phyloP scores from a whole-genome alignment of 2,888 invertebrate species.

The Lasioglossum lativentre region DNA sequence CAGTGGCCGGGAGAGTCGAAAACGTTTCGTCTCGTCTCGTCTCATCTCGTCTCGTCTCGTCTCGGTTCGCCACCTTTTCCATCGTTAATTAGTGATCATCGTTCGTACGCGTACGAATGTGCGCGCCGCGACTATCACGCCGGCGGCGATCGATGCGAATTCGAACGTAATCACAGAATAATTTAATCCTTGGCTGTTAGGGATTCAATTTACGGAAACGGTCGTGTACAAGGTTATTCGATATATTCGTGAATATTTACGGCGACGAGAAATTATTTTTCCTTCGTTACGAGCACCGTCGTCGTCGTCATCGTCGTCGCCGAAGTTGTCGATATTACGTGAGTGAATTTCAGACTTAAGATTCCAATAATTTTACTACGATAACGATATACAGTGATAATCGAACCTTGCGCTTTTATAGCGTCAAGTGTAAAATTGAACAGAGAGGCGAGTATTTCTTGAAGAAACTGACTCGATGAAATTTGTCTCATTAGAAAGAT shows the following conservation, averaged over 20 bases:
- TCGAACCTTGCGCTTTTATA: neutral
- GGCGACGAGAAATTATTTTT: neutral
- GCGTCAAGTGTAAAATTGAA: neutral
- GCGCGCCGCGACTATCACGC: neutral
- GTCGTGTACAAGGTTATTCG: neutral
- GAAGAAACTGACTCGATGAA: neutral
- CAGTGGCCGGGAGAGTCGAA: neutral
- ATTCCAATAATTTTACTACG: neutral
- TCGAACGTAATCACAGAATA: conserved; percentile 1
- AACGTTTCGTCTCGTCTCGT: neutral
- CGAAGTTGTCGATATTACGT: neutral
- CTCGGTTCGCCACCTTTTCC: neutral
- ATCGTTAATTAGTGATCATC: conserved; percentile 6
- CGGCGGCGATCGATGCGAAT: neutral
- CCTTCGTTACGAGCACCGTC: neutral
- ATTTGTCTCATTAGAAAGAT: neutral
- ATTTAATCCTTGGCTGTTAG: neutral
- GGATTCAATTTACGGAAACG: neutral
- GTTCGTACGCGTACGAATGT: neutral
- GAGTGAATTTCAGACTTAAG: neutral
- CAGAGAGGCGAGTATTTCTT: neutral
- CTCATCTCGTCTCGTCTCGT: too few relatives aligned
- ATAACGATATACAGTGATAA: neutral
- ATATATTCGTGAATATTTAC: neutral
- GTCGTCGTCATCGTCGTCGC: too few relatives aligned